Conservation (phyloP, 2,113 vertebrate species). For the Myotis davidii region DNA sequence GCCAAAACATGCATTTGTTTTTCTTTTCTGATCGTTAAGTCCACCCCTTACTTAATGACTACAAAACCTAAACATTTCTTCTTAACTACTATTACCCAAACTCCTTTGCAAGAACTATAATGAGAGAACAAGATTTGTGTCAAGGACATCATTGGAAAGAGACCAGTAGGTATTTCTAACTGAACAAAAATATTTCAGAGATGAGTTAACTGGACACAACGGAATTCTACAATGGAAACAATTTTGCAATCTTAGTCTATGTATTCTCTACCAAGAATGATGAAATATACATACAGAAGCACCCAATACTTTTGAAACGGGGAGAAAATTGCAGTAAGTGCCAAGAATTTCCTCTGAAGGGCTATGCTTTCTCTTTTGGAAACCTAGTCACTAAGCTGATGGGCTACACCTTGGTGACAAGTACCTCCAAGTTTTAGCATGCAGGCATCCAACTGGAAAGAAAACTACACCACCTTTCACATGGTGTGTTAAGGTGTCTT, state of each 20-base stretch:
- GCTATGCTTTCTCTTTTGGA: not conserved
- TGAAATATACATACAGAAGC: not conserved
- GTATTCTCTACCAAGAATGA: conserved; percentile 2
- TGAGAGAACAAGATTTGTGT: not conserved
- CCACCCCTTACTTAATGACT: not conserved
- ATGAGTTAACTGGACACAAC: not conserved
- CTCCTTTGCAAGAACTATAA: not conserved
- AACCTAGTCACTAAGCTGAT: not conserved
- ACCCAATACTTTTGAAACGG: not conserved
- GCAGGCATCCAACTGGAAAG: not conserved
- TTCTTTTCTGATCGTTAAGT: not conserved
- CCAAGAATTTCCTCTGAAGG: conserved; percentile 4
- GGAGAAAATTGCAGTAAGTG: not conserved
- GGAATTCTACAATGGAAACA: not conserved
- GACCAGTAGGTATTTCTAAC: not conserved
- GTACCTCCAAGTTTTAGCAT: not conserved
- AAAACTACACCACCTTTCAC: not conserved
- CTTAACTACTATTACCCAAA: not conserved
- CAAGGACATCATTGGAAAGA: not conserved
- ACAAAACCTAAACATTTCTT: not conserved
- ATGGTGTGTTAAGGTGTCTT: not conserved
- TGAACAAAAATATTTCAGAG: not conserved
- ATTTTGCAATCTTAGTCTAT: not conserved
- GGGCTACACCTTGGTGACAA: not conserved
- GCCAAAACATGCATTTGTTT: not conserved